Evolutionary conservation across 2,113 vertebrate species (phyloP), one percentile per base, ranked within the genome.

Genomic region (Mustela nigripes): DNA sequence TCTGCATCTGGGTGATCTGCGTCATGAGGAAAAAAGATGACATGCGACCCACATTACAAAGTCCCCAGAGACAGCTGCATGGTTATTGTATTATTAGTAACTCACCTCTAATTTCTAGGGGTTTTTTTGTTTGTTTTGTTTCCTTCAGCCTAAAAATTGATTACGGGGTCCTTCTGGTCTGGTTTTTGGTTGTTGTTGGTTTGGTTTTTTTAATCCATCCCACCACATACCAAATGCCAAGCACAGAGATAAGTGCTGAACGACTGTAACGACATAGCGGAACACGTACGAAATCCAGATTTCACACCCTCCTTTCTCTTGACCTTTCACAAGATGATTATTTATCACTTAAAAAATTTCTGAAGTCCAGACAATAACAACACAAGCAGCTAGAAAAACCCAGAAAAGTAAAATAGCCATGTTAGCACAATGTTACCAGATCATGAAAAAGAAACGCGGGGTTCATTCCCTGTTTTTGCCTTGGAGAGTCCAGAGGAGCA

Each of bases 351-450:
- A 16, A 86, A 88, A 79, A 36, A 28, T 76, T 28, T 91, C 86
- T 91, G 56, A 74, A 91, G 33, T 88, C 93, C 62, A 96, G 96
- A 94, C 73, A 94, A 84, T 83, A 89, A 97, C 3, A 98, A 89
- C 95, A 60, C 74, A 98, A 85, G 74, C 88, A 97, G 86, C 95
- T 89, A 79, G 87, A 92, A 89, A 92, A 89, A 94, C 81, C 3
- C 58, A 79, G 50, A 85, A 96, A 69, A 94, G n/a, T 53, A 1
- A 84, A 88, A 50, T 53, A 91, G 28, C 90, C 79, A 33, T 87
- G 33, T 45, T 78, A 84, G 58, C 22, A 11, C n/a, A 53, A n/a
- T 16, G 48, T 85, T 42, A 62, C 48, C 65, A 63, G 50, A 63
- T 45, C 50, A 39, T 36, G 28, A 90, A 56, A 94, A 94, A 94